Base-by-base conservation (phyloP, 2,113 vertebrate genomes). In the Zapornia atra region DNA sequence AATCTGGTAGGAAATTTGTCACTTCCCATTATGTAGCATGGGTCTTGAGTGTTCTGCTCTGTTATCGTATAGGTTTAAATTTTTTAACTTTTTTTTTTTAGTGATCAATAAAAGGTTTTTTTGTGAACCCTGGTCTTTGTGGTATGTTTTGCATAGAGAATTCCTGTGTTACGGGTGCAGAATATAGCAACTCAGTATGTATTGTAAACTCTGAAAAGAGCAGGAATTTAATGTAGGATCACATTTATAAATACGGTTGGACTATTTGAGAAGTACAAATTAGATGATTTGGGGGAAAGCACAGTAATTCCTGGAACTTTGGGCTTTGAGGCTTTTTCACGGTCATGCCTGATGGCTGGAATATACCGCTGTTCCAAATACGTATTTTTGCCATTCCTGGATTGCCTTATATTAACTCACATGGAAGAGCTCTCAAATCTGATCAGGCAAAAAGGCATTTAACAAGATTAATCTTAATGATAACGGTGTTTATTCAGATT, bases 101-200 rank as follows among this genome's bases (percentile, higher is more conserved):
- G 38, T 15, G 46, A 53, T 50, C 36, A 28, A 3, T 77, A 54
- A 19, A 50, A 44, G 26, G 36, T 15, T 4, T 13, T 61, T 89
- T 84, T 8, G 1, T 61, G 15, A 65, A 8, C 36, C 17, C 22
- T 31, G 42, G 33, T 12, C 11, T 44, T 18, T 42, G 25, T 65
- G 60, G 16, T 31, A 28, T 20, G 16, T 56, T 75, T 68, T 85
- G 11, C 16, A 2, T 19, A 20, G 14, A 65, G 19, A 63, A 56
- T 84, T 33, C 5, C 36, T 21, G 0, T 57, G 6, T 38, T 77
- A 28, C 0, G 4, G 11, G 9, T 50, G 15, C 6, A 44, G 28
- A 80, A 18, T 36, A 12, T 18, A 50, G 29, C 20, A 36, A 6
- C 22, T 51, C 16, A 4, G 3, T 33, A 15, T 34, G 2, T 63